A percentile compares a stretch with the other conserved stretches of the same genome.
These are phyloP conservation scores for Hedya salicella DNA, from an alignment of 2,888 invertebrate genomes.

Conservation along the genomic window DNA sequence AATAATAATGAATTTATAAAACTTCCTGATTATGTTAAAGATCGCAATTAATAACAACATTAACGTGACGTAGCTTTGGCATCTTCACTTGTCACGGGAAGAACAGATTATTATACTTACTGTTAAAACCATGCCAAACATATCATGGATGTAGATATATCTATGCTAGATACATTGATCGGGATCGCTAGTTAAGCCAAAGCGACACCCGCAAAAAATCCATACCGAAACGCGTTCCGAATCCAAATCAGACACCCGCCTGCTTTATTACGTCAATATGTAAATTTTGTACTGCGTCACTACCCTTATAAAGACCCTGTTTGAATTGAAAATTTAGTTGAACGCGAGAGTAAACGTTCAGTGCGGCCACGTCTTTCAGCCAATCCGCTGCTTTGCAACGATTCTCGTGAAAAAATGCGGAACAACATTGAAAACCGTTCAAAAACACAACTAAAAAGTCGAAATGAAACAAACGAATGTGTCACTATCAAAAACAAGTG, in stretches of 20 bases:
- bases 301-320: conserved; percentile 85
- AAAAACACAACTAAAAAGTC: conserved; percentile 4
- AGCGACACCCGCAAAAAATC: conserved; percentile 55
- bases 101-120: too few relatives aligned
- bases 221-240: conserved; percentile 66
- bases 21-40: too few relatives aligned
- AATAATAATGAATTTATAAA: too few relatives aligned
- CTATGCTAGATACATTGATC: conserved; percentile 27
- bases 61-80: too few relatives aligned
- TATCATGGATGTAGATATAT: too few relatives aligned
- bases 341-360: conserved; percentile 76
- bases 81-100: too few relatives aligned
- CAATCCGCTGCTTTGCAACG: conserved; percentile 74
- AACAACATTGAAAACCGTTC: conserved; percentile 44
- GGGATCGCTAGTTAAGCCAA: conserved; percentile 42
- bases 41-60: too few relatives aligned
- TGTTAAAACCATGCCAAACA: too few relatives aligned
- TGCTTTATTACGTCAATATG: conserved; percentile 84
- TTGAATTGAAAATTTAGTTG: conserved; percentile 85
- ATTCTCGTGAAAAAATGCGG: conserved; percentile 50
- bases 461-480: conserved; percentile 10
- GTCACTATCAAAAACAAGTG: background rate
- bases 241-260: conserved; percentile 80
- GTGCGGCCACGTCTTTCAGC: conserved; percentile 82
- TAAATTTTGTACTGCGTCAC: conserved; percentile 84